Evolutionary conservation across 2,797 vertebrate species (phyloP).

Genomic region (Tenualosa thibaudeaui): DNA sequence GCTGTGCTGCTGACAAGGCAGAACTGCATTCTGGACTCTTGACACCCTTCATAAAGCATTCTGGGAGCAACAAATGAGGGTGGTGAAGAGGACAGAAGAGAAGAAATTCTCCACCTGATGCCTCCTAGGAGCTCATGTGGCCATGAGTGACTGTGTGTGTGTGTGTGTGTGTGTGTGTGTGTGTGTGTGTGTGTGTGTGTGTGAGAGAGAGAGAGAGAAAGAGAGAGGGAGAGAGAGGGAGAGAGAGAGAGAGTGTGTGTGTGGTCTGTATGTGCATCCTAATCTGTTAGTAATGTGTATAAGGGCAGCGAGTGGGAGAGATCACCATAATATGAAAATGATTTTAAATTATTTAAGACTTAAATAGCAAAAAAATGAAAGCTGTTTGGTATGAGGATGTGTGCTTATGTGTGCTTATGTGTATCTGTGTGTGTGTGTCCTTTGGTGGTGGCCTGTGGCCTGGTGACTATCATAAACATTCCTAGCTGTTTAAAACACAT

Average conservation of each 20-base stretch:
- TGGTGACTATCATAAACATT: slow-evolving; percentile 5
- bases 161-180: slow-evolving; percentile 18
- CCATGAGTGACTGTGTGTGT: neutral
- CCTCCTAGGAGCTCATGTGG: neutral
- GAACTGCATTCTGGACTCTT: slow-evolving; percentile 31
- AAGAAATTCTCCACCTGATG: slow-evolving; percentile 23
- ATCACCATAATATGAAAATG: too few relatives aligned
- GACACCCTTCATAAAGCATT: slow-evolving; percentile 48
- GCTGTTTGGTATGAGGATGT: neutral
- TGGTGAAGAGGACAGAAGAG: slow-evolving; percentile 15
- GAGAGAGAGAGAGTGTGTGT: too few relatives aligned
- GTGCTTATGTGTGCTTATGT: neutral
- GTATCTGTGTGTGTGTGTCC: too few relatives aligned
- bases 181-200: neutral
- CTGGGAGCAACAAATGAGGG: slow-evolving; percentile 33
- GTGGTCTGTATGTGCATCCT: too few relatives aligned
- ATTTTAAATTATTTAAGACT: too few relatives aligned
- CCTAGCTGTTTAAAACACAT: slow-evolving; percentile 20
- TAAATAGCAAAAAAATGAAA: too few relatives aligned
- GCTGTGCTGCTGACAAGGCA: slow-evolving; percentile 46
- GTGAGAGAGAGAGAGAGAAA: neutral
- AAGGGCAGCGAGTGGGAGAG: too few relatives aligned
- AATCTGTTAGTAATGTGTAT: too few relatives aligned
- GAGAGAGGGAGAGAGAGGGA: neutral
- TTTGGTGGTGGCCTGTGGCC: too few relatives aligned